These are phyloP conservation scores for Atractosteus spatula DNA, from an alignment of 2,113 vertebrate genomes.

Conservation along the genomic window DNA sequence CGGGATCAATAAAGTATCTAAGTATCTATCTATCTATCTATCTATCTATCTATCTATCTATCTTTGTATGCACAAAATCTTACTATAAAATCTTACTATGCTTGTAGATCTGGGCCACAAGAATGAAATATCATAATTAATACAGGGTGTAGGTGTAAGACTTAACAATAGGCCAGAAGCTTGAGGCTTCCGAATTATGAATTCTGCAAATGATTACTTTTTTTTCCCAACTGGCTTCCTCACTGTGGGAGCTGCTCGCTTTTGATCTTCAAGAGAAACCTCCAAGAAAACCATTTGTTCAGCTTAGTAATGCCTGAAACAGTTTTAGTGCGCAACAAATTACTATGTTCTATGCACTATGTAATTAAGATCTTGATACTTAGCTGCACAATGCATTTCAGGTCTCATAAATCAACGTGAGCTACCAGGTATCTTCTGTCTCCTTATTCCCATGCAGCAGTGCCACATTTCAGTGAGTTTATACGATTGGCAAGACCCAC, in stretches of 20 bases:
- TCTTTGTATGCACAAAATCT: background rate
- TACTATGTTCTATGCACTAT: slow-evolving; percentile 1
- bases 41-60: background rate
- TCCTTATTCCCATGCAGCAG: slow-evolving; percentile 30
- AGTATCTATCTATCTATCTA: background rate
- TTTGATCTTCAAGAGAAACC: slow-evolving; percentile 20
- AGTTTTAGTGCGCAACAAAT: slow-evolving; percentile 8
- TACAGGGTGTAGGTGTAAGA: background rate
- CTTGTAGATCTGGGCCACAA: slow-evolving; percentile 1
- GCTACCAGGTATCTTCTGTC: slow-evolving; percentile 27
- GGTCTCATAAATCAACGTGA: slow-evolving; percentile 37
- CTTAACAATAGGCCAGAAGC: slow-evolving; percentile 12
- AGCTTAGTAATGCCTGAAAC: slow-evolving; percentile 17
- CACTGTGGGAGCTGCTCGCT: slow-evolving; percentile 6
- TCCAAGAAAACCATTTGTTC: slow-evolving; percentile 17
- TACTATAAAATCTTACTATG: background rate
- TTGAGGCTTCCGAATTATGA: slow-evolving; percentile 9
- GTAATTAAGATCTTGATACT: slow-evolving; percentile 38
- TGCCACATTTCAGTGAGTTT: slow-evolving; percentile 16
- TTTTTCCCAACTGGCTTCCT: slow-evolving; percentile 12
- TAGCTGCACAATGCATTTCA: slow-evolving; percentile 37
- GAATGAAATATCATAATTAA: slow-evolving; percentile 12
- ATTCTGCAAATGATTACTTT: slow-evolving; percentile 21
- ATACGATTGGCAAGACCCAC: slow-evolving; percentile 30
- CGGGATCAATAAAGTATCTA: no score